phyloP scores from a whole-genome alignment of 2,113 vertebrate species.

The Erythrocebus patas region DNA sequence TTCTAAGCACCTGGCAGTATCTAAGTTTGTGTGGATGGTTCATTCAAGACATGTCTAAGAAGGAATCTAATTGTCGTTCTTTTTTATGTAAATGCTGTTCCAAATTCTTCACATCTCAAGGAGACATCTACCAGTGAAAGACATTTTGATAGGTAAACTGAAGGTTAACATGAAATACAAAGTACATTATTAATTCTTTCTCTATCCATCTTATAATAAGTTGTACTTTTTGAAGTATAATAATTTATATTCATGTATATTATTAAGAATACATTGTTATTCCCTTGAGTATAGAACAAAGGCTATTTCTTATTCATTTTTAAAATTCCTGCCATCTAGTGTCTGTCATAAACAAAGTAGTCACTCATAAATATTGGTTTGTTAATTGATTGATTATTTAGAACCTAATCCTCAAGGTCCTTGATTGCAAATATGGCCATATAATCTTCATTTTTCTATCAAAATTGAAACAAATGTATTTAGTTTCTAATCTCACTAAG shows the following conservation, averaged over 20 bases:
- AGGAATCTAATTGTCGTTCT: background rate
- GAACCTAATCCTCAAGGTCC: background rate
- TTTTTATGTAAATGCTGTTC: background rate
- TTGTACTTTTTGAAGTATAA: background rate
- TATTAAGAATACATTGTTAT: background rate
- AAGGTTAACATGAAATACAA: background rate
- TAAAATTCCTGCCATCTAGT: background rate
- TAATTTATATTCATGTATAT: background rate
- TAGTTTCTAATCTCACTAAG: background rate
- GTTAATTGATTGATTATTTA: background rate
- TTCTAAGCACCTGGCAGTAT: background rate
- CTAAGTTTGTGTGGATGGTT: background rate
- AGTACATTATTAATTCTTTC: background rate
- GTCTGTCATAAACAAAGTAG: background rate
- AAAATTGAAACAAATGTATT: background rate
- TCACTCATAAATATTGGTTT: background rate
- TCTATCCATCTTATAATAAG: background rate
- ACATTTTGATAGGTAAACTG: background rate
- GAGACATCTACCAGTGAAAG: background rate
- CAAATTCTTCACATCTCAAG: background rate
- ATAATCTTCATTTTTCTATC: background rate
- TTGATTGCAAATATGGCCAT: background rate
- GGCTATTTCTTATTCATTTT: background rate
- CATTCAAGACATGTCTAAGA: background rate
- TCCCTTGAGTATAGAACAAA: background rate